Conservation (phyloP, 1,140 invertebrate species). For the Megalopta genalis region DNA sequence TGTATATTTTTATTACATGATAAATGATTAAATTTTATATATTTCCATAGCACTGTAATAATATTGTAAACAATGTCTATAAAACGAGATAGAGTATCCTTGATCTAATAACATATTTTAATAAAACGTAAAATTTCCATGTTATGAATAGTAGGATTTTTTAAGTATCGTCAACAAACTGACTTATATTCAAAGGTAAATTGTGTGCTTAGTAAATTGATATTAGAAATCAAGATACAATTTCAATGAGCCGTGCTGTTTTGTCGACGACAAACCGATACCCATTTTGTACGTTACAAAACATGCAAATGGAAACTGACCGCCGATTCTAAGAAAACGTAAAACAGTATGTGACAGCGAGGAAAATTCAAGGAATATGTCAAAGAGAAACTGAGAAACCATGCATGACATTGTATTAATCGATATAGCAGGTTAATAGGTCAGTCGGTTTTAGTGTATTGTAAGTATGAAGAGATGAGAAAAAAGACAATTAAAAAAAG, state of each 20-base stretch:
- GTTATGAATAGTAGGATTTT: background rate
- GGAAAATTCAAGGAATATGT: conserved; percentile 28
- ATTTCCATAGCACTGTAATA: background rate
- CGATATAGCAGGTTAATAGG: conserved; percentile 48
- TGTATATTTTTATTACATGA: background rate
- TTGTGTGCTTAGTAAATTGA: background rate
- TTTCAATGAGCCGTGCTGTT: background rate
- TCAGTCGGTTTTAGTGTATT: conserved; percentile 27
- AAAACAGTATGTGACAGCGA: conserved; percentile 27
- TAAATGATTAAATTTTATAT: background rate
- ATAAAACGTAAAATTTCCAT: background rate
- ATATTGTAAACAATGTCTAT: background rate
- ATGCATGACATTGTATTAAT: conserved; percentile 24
- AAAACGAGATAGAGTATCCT: background rate
- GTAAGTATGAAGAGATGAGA: background rate
- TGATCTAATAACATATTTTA: no score
- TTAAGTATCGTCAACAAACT: conserved; percentile 1
- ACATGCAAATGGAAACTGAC: background rate
- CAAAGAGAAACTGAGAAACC: conserved; percentile 21
- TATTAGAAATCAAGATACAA: background rate
- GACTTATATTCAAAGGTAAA: background rate
- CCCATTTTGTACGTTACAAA: no score
- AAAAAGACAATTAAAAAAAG: conserved; percentile 16
- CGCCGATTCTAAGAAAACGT: background rate
- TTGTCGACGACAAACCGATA: background rate